Base-by-base conservation (phyloP, 2,888 invertebrate genomes). In the Anthrax anthrax region DNA sequence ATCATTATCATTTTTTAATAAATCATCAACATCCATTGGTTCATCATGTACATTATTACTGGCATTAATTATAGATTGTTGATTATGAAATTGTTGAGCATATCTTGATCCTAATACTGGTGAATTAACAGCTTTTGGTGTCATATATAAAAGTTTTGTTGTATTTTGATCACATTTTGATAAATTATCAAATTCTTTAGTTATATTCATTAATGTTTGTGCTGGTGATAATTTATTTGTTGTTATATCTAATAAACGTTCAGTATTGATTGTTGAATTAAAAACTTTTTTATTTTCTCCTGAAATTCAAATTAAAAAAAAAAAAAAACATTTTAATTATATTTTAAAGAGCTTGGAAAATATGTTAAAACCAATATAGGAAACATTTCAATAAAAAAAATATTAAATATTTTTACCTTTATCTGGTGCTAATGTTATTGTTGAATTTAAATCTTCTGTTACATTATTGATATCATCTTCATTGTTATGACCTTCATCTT, bases 241-340 rank as follows among this genome's bases (percentile, higher is more conserved):
- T 27, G 53, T 60, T 3, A 64, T 44, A 48, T 67, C 64, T 32
- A 67, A 47, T 40, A 67, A 45, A 2, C 58, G 58, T 43, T 64
- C 63, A 34, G 59, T 61, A 44, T 64, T 61, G 47, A 63, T 55
- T 1, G 65, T 65, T 1, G 65, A 65, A 32, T 32, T 32, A 12
- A 32, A 12, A 9, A 32, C 12, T 32, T 32, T 32, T 32, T 23
- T 8, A 23, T 3, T 3, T 5, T 32, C 4, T 12, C 13, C 29
- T 32, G 29, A 32, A 32, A 32, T 32, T 6, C 8, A 23, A 23
- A 23, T 23, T 23, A 23, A 23, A 23, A 23, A 23, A 23, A 23
- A 23, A 23, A 23, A 23, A 8, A 23, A 23, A 23, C 8, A 23
- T 23, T n/a, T n/a, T n/a, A n/a, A n/a, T n/a, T n/a, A n/a, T n/a